Evolutionary conservation across 2,797 vertebrate genomes (phyloP), one percentile per base, ranked within the genome.

Genomic region (Ptychobarbus kaznakovi): DNA sequence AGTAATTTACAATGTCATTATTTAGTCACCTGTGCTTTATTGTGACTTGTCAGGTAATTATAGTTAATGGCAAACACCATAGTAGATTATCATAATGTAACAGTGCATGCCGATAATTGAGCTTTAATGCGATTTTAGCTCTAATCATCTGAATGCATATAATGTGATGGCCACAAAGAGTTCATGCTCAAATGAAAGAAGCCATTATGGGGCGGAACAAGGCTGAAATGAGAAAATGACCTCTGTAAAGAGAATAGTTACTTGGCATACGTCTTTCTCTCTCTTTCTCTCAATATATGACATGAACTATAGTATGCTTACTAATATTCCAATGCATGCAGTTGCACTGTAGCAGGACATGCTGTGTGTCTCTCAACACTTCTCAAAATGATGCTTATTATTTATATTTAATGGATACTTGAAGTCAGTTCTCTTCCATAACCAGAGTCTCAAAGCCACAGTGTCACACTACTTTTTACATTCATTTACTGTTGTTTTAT

Each of bases 21-120:
- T 88, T 87, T 84, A 88, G 76, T 87, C 68, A 84, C 85, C 42
- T 58, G 44, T 84, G 61, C 79, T 87, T 81, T 89, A 86, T 85
- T 90, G 83, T 86, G 74, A 83, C 90, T 90, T 90, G 89, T 90
- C 86, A 89, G 89, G 91, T 92, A 92, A 95, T 95, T 94, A 93
- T 89, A 82, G 90, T 91, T 95, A 94, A 95, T 94, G 91, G 92
- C n/a, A 82, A 86, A 88, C 80, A 92, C 90, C 89, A 90, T 92
- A 92, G 92, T 92, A 92, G 93, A 91, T 91, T 90, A 90, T 88
- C 89, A 84, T 93, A 93, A 94, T 93, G 90, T 92, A 92, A 90
- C 91, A 89, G 87, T 77, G 88, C 89, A 66, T 66, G 61, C 16
- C 63, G 87, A 92, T 94, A 93, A 95, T 92, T 93, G 92, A 92